phyloP scores from a whole-genome alignment of 2,888 invertebrate genomes.

The Tenthredo livida region DNA sequence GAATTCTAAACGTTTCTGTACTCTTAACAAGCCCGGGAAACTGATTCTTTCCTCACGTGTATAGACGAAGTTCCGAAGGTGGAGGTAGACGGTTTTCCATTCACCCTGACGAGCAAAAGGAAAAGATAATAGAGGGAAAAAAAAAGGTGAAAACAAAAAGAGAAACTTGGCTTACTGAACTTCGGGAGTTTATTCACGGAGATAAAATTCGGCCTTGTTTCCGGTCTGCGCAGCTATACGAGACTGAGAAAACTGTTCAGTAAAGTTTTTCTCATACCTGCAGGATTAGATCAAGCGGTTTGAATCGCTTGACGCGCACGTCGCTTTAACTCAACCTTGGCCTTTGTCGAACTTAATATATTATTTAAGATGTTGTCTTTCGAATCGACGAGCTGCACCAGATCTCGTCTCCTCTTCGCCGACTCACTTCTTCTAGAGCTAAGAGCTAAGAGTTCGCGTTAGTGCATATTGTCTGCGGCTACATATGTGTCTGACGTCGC shows the following conservation, averaged over 20 bases:
- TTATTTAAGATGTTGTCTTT: constrained; percentile 50
- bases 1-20: constrained; percentile 29
- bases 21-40: constrained; percentile 14
- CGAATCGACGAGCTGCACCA: constrained; percentile 14
- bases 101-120: background rate
- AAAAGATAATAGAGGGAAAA: background rate
- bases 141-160: background rate
- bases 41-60: background rate
- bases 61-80: background rate
- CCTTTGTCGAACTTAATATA: constrained; percentile 49
- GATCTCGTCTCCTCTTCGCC: background rate
- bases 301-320: background rate
- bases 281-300: background rate
- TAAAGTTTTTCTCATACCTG: background rate
- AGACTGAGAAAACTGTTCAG: background rate
- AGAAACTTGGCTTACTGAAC: background rate
- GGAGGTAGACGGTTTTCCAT: background rate
- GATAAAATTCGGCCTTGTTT: constrained; percentile 3
- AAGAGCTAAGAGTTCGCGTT: background rate
- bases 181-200: background rate
- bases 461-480: too few species aligned
- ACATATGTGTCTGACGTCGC: background rate
- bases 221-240: background rate
- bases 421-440: too few species aligned
- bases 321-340: constrained; percentile 49